phyloP scores from a whole-genome alignment of 2,888 invertebrate species.

The Apodemia duryi region DNA sequence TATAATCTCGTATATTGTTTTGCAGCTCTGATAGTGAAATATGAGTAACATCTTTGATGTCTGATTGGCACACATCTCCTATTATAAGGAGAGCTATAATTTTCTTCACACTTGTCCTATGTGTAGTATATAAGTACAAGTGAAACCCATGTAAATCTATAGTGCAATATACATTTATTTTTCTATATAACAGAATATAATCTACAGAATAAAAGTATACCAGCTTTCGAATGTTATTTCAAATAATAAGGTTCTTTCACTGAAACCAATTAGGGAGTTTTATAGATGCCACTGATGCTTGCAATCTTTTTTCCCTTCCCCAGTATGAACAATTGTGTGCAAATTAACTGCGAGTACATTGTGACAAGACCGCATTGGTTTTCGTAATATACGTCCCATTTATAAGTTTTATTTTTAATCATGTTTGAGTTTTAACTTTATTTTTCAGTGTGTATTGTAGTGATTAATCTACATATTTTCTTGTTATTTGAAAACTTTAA shows the following conservation, averaged over 20 bases:
- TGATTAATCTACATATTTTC: no score
- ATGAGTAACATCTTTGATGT: no score
- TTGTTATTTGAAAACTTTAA: no score
- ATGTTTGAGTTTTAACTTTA: neutral
- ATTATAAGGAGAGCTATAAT: no score
- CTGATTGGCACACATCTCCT: no score
- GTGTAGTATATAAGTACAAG: no score
- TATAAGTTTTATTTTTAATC: neutral
- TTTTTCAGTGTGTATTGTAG: neutral
- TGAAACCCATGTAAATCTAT: no score
- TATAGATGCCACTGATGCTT: conserved; percentile 56
- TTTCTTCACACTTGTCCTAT: no score
- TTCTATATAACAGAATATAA: neutral
- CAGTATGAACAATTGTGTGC: conserved; percentile 72
- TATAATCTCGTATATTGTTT: no score
- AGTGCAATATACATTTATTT: neutral
- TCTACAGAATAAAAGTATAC: neutral
- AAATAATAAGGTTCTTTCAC: conserved; percentile 17
- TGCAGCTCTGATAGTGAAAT: no score
- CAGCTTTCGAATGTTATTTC: conserved; percentile 11
- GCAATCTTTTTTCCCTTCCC: conserved; percentile 63
- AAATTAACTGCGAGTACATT: conserved; percentile 69
- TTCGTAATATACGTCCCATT: conserved; percentile 42
- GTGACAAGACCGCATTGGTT: conserved; percentile 46
- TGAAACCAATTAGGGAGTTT: conserved; percentile 57